Evolutionary conservation across 2,797 vertebrate species (phyloP), one percentile per base, ranked within the genome.

Genomic region (Mormyrops attenuatus): DNA sequence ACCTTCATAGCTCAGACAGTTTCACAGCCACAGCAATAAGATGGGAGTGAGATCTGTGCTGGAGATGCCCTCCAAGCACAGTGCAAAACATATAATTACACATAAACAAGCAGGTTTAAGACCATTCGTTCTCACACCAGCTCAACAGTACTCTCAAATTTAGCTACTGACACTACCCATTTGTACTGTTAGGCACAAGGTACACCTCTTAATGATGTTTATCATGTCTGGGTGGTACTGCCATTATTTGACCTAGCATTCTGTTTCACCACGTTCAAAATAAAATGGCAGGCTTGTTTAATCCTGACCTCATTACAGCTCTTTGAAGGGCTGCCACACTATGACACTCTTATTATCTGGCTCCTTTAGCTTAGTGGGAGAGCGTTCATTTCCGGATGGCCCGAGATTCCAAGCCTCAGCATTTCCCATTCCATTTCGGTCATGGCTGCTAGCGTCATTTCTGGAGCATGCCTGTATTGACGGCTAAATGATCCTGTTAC

Each of bases 51-150:
- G 50, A 20, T 49, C 9, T 30, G 50, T 38, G 22, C 9, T 26
- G 49, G 22, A 53, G 11, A 87, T 22, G 9, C 44, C n/a, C n/a
- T 41, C 13, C 7, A n/a, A 88, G 44, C 55, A 41, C 9, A 49
- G 38, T 38, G 20, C 34, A 34, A 6, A 38, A n/a, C 52, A 5
- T 20, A 44, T 94, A 93, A 95, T 95, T 93, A 94, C 91, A 92
- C 94, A 94, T 77, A 80, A 44, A 41, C 17, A 44, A 80, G 34
- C 17, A 80, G 73, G 17, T 80, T 41, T 41, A 80, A 44, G 17
- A 80, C 17, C 38, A 80, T 80, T 80, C 5, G 0, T 34, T 77
- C 63, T 69, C 66, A 6, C 34, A 44, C 17, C 38, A 85, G n/a
- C 47, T 26, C 5, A 85, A 26, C n/a, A 15, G 66, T 69, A 34